These are phyloP conservation scores for Drosophila setifemur DNA, from an alignment of 1,140 invertebrate genomes.

Conservation along the genomic window DNA sequence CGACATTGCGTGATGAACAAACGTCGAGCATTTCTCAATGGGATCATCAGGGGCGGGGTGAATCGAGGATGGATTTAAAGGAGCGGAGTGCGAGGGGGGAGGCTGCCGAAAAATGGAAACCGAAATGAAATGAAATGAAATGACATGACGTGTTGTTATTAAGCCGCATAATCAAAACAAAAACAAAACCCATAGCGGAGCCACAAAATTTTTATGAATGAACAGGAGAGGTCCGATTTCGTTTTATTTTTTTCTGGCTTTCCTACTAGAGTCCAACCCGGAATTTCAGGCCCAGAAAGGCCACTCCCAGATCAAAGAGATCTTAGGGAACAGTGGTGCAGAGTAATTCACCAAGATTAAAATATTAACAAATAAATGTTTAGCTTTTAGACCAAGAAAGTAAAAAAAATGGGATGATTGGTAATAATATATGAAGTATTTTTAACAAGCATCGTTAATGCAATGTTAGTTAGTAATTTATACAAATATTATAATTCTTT, in stretches of 20 bases:
- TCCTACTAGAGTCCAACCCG: slow-evolving; percentile 5
- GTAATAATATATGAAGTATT: no score
- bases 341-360: no score
- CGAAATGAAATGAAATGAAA: slow-evolving; percentile 54
- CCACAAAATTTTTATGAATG: slow-evolving; percentile 77
- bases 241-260: background rate
- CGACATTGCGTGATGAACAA: slow-evolving; percentile 73
- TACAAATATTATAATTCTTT: no score
- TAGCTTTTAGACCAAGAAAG: no score
- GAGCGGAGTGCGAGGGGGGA: background rate
- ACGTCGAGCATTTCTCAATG: slow-evolving; percentile 61
- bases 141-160: slow-evolving; percentile 76
- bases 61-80: background rate
- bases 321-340: background rate
- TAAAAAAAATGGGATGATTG: no score
- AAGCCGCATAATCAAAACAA: slow-evolving; percentile 54
- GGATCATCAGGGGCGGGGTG: slow-evolving; percentile 3
- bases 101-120: slow-evolving; percentile 6
- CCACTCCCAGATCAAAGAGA: slow-evolving; percentile 9
- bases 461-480: no score
- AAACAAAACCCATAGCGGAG: slow-evolving; percentile 29
- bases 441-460: no score
- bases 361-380: no score
- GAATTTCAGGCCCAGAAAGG: background rate
- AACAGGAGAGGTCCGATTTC: slow-evolving; percentile 30